Base-by-base conservation (phyloP, 2,797 vertebrate genomes). In the Peromyscus eremicus region DNA sequence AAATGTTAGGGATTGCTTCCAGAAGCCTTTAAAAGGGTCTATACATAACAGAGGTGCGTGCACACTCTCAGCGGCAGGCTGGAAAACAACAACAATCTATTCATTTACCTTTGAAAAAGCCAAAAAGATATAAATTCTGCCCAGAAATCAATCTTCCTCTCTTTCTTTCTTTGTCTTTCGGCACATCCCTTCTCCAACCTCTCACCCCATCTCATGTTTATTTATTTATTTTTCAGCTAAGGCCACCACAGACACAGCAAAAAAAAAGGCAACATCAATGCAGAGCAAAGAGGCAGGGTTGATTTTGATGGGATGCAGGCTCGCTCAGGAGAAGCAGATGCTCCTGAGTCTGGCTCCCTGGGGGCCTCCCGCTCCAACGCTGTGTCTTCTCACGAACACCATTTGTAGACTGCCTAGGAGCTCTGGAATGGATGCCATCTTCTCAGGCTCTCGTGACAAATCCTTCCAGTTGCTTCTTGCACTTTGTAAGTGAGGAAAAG, bases 1-100 rank as follows among this genome's bases (percentile, higher is more conserved):
- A 98, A 98, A 82, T 13, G 21, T 2, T 96, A 96, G 98, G 98
- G 97, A 97, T 98, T 97, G 98, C 98, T 98, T 98, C 98, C 98
- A 97, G 93, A 98, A 98, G 98, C 43, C 98, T 98, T 98, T 98
- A 96, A 98, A 98, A 98, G 97, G 96, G 86, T 97, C 95, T 83
- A 23, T 21, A 93, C 97, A 92, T 70, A 97, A 97, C 97, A 98
- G 97, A 95, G 95, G 92, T 16, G 10, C 40, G 1, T 2, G 0
- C 0, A 49, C 96, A 81, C 25, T 80, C 97, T 97, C 95, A 32
- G 91, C 1, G 3, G 93, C n/a, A 13, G 91, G 81, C 21, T 94
- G 97, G 91, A 92, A 79, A 97, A 97, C 95, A 82, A 70, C 62
- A 97, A 95, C 95, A 71, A 40, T 94, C 96, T 96, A 97, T 95